Base-by-base conservation (phyloP, 2,113 vertebrate species). In the Sceloporus tristichus region DNA sequence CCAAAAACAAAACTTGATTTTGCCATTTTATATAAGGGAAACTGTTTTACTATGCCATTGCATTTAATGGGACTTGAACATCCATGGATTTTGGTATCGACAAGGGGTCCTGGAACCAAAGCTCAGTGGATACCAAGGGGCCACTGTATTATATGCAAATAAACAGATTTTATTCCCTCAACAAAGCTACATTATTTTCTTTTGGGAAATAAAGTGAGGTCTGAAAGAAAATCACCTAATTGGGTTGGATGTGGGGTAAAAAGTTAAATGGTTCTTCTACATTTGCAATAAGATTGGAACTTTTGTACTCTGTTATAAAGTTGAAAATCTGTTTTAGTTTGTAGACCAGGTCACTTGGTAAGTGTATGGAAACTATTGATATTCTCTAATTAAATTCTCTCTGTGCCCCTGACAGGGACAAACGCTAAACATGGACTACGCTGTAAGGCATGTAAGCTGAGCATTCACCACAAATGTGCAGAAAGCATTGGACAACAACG, bases 361-460 rank as follows among this genome's bases (percentile, higher is more conserved):
- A 93, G 85, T 65, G 80, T 81, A 86, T 89, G 93, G 94, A 93
- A 96, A 94, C 40, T 95, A 94, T 94, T 79, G 93, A 95, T 92
- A 80, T 84, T 85, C 18, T 59, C 82, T 93, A 87, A 94, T 88
- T 74, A 86, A 89, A 13, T 90, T 19, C 48, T 89, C 87, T 62
- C 29, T 0, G 0, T 97, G 74, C 95, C 29, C 93, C 95, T 95
- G 92, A 95, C 98, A 94, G 98, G 98, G 91, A 98, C 97, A 85
- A 98, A 97, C 0, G 97, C 98, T 4, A 99, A 99, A 90, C 98
- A 99, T 0, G 99, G 99, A 34, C 98, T 99, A 78, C 98, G 99
- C 89, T 99, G 99, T 85, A 99, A 99, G 96, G 98, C 98, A 90
- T 99, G 99, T 92, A 99, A 99, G 95, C 99, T 99, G 99, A 99